Conservation (phyloP, 2,797 vertebrate genomes). For the Leptodactylus fallax region DNA sequence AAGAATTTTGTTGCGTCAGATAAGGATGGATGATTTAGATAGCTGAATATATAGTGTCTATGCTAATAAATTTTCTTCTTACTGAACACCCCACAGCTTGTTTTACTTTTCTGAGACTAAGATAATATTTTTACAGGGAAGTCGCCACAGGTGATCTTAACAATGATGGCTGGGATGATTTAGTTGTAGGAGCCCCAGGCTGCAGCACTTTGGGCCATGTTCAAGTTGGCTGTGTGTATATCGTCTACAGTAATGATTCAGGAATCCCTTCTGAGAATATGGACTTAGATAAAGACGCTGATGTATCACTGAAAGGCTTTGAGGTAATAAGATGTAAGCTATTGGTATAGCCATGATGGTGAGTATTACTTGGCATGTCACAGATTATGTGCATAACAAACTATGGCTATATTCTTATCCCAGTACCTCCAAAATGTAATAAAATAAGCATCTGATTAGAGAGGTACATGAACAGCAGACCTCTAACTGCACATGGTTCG, state of each 20-base stretch:
- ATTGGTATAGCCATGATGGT: not conserved
- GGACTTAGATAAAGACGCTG: constrained; percentile 75
- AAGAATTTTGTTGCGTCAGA: no score
- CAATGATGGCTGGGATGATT: constrained; percentile 74
- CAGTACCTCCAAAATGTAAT: not conserved
- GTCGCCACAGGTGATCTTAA: constrained; percentile 77
- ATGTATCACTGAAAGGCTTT: constrained; percentile 72
- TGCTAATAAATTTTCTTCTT: not conserved
- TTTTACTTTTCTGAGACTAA: not conserved
- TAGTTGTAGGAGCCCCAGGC: constrained; percentile 77
- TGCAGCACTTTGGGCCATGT: constrained; percentile 72
- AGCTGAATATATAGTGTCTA: no score
- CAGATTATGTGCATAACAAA: not conserved
- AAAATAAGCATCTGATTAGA: not conserved
- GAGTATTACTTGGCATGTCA: not conserved
- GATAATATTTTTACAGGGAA: constrained; percentile 68
- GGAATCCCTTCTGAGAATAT: constrained; percentile 74
- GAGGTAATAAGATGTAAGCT: constrained; percentile 69
- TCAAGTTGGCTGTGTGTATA: constrained; percentile 76
- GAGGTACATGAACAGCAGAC: no score
- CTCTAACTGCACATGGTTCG: no score
- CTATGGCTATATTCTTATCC: not conserved
- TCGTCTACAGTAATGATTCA: constrained; percentile 72
- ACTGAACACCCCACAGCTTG: not conserved
- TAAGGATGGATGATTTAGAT: no score